Conservation (phyloP, 2,888 invertebrate species). For the Hypselothyrea guttata region DNA sequence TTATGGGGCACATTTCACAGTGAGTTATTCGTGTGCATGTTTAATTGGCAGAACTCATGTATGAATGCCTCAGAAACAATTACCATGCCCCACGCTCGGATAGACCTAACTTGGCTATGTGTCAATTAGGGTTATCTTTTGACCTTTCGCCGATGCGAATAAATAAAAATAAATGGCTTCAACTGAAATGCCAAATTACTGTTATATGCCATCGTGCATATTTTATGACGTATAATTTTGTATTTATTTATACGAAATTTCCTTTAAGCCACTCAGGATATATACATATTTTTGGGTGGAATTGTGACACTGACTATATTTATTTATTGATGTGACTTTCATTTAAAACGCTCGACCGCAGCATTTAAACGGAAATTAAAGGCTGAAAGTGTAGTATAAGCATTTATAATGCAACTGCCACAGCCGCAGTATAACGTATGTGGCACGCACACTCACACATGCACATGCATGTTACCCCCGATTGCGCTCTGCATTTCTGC, state of each 20-base stretch:
- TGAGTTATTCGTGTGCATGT: conserved; percentile 63
- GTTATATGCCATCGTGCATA: conserved; percentile 21
- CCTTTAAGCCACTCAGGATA: conserved; percentile 1
- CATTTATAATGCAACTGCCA: conserved; percentile 30
- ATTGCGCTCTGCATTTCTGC: conserved; percentile 23
- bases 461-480: neutral
- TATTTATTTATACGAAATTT: conserved; percentile 7
- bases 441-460: neutral
- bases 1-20: conserved; percentile 47
- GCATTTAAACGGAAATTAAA: conserved; percentile 70
- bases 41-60: conserved; percentile 72
- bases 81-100: conserved; percentile 34
- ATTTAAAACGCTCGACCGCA: conserved; percentile 56
- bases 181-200: conserved; percentile 42
- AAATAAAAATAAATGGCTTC: conserved; percentile 62
- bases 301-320: conserved; percentile 24
- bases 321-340: conserved; percentile 70
- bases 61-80: conserved; percentile 69
- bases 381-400: conserved; percentile 32
- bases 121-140: conserved; percentile 10
- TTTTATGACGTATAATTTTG: neutral
- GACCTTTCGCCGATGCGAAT: conserved; percentile 46
- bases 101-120: conserved; percentile 9
- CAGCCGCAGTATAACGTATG: conserved; percentile 10
- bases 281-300: too few relatives aligned